Conservation (phyloP, 2,888 invertebrate species). For the Lepidocyrtoides sp. region DNA sequence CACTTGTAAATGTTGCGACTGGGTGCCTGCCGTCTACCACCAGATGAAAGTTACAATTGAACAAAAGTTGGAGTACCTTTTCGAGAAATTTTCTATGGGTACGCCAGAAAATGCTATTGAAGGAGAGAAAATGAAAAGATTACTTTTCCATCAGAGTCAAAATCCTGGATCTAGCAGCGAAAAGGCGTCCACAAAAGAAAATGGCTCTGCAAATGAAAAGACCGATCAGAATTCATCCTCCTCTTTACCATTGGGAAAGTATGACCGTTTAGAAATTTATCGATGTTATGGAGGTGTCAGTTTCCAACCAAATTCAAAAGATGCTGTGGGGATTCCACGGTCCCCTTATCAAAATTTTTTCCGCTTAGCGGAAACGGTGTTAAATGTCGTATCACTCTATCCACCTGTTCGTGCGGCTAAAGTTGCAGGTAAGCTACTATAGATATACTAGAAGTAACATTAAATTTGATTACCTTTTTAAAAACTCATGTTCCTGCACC, state of each 20-base stretch:
- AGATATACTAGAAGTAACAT: too few relatives aligned
- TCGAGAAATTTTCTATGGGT: background rate
- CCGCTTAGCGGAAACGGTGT: too few relatives aligned
- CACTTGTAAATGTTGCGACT: constrained; percentile 17
- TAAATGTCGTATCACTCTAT: too few relatives aligned
- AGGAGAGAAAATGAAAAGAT: background rate
- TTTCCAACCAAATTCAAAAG: background rate
- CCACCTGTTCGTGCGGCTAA: too few relatives aligned
- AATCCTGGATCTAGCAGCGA: background rate
- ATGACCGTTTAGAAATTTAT: background rate
- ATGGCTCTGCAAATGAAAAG: too few relatives aligned
- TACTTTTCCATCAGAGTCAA: too few relatives aligned
- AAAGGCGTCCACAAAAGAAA: too few relatives aligned
- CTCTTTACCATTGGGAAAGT: background rate
- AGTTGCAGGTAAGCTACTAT: too few relatives aligned
- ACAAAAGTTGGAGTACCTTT: constrained; percentile 53
- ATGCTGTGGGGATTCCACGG: background rate
- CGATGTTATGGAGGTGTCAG: background rate
- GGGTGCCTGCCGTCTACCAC: constrained; percentile 59
- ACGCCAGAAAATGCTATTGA: background rate
- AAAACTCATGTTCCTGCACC: too few relatives aligned
- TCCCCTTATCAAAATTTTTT: too few relatives aligned
- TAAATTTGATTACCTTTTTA: too few relatives aligned
- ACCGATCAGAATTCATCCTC: background rate
- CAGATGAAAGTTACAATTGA: constrained; percentile 39